Percentiles rank a stretch among this genome's conserved stretches.
These are phyloP conservation scores for Eulacestoma nigropectus DNA, from an alignment of 2,113 vertebrate species.

Conservation along the genomic window DNA sequence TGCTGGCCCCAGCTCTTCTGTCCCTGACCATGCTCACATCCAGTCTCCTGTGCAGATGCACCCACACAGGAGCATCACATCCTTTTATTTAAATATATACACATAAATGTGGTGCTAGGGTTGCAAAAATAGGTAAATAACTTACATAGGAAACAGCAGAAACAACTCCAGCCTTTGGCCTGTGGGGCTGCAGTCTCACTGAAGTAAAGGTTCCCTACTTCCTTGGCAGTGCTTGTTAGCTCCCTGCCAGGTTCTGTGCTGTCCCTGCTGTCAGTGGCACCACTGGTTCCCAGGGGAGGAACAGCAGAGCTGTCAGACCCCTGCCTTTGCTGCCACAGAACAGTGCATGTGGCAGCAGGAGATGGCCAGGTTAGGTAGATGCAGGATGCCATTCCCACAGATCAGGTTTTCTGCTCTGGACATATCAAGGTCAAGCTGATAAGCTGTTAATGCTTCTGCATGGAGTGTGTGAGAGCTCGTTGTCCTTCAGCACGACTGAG, in stretches of 20 bases:
- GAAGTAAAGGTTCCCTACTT: neutral
- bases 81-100: neutral
- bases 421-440: neutral
- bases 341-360: rapidly evolving
- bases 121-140: neutral
- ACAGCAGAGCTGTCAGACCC: neutral
- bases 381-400: neutral
- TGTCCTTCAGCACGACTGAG: neutral
- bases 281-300: neutral
- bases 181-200: neutral
- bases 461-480: neutral
- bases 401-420: neutral
- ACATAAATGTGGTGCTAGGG: neutral
- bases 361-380: neutral
- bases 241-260: neutral
- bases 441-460: neutral
- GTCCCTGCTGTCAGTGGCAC: neutral
- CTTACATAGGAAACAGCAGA: neutral
- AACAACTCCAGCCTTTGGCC: neutral
- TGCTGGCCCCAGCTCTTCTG: neutral
- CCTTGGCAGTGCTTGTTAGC: rapidly evolving
- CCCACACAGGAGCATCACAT: too few species aligned
- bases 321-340: neutral
- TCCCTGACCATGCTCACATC: rapidly evolving
- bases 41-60: neutral